Conservation (phyloP, 2,888 invertebrate genomes). For the Odontocerum albicorne region DNA sequence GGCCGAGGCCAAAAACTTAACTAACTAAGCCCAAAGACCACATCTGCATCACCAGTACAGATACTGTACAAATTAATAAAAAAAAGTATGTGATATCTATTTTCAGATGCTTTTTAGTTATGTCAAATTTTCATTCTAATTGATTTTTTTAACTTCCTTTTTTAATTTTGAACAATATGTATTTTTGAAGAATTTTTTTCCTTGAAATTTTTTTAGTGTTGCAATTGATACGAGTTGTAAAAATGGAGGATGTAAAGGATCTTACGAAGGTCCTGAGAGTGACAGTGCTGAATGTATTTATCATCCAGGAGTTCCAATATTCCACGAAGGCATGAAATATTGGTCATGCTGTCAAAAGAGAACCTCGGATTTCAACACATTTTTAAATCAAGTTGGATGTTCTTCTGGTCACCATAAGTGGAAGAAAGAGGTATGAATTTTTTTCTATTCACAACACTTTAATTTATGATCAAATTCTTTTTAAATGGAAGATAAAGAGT, state of each 20-base stretch:
- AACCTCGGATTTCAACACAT: slow-evolving; percentile 92
- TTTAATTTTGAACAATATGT: too few species aligned
- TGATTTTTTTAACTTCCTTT: too few species aligned
- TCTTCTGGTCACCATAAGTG: slow-evolving; percentile 82
- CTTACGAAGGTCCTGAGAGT: slow-evolving; percentile 67
- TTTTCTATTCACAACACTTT: too few species aligned
- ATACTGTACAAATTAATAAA: too few species aligned
- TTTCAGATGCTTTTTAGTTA: background rate
- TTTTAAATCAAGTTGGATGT: slow-evolving; percentile 92
- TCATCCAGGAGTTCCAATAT: slow-evolving; percentile 90
- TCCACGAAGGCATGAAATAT: slow-evolving; percentile 96
- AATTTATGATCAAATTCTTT: too few species aligned
- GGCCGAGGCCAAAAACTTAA: too few species aligned
- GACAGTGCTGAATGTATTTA: slow-evolving; percentile 68
- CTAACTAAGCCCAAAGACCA: too few species aligned
- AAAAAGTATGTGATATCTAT: too few species aligned
- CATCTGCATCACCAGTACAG: too few species aligned
- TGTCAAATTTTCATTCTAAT: background rate
- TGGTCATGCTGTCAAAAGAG: slow-evolving; percentile 96
- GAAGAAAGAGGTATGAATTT: slow-evolving; percentile 66
- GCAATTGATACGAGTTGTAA: slow-evolving; percentile 80
- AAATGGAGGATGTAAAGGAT: slow-evolving; percentile 76
- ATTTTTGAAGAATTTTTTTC: too few species aligned
- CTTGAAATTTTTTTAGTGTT: slow-evolving; percentile 49
- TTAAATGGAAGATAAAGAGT: too few species aligned